phyloP scores from a whole-genome alignment of 2,113 vertebrate genomes.

The Lampris incognitus region DNA sequence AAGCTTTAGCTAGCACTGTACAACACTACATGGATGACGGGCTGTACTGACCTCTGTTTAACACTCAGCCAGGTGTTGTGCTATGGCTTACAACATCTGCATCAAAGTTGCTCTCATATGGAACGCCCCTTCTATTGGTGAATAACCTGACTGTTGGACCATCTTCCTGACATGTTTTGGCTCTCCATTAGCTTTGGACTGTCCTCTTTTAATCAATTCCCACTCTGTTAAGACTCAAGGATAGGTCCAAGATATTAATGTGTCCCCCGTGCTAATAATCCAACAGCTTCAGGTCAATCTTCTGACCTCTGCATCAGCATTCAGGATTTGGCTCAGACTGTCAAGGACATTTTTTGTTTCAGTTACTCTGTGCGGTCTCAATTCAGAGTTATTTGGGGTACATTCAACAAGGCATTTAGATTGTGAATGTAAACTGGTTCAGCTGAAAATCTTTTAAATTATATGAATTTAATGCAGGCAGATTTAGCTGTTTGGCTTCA shows the following conservation, averaged over 20 bases:
- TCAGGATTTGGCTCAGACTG: not conserved
- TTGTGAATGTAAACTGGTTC: not conserved
- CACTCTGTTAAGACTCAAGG: not conserved
- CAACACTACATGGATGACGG: slow-evolving; percentile 6
- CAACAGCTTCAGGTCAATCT: not conserved
- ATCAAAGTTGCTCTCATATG: not conserved
- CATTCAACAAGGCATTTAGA: not conserved
- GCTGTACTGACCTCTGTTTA: slow-evolving; percentile 8
- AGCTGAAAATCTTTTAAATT: not conserved
- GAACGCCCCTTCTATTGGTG: not conserved
- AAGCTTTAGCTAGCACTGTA: slow-evolving; percentile 31
- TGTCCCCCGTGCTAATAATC: not conserved
- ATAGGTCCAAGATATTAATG: not conserved
- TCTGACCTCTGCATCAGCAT: not conserved
- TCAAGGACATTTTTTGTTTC: not conserved
- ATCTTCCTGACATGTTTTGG: not conserved
- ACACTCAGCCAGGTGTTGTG: slow-evolving; percentile 16
- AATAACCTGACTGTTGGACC: not conserved
- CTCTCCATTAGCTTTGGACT: not conserved
- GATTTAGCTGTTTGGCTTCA: not conserved
- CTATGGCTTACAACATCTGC: slow-evolving; percentile 1
- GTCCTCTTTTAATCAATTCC: not conserved
- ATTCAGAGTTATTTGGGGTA: not conserved
- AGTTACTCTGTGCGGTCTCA: not conserved
- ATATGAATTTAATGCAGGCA: not conserved